Percentiles rank a stretch among this genome's conserved stretches.
Conservation (phyloP, 2,888 invertebrate species). For the Periphyllus acericola region DNA sequence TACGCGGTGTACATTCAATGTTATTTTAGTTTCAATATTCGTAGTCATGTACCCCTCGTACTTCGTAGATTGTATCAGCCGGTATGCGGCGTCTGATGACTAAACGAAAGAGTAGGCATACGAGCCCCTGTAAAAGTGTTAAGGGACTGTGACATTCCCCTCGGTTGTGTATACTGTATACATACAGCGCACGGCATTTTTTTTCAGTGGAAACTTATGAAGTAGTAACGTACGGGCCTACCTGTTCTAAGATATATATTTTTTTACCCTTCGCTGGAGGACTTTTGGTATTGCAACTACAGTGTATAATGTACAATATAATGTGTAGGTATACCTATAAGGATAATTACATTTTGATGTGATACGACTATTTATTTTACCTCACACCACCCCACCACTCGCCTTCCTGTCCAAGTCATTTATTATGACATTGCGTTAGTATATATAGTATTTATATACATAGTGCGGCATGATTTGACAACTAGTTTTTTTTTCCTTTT, state of each 20-base stretch:
- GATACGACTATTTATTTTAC: background rate
- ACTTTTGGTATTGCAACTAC: background rate
- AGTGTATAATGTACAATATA: background rate
- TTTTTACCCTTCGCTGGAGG: background rate
- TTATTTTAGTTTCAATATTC: slow-evolving; percentile 24
- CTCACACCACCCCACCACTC: background rate
- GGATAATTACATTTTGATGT: no score
- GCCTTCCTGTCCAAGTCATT: background rate
- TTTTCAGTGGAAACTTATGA: background rate
- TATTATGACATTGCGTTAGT: background rate
- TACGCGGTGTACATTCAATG: background rate
- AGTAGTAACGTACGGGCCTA: background rate
- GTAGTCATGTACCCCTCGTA: background rate
- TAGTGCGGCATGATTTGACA: background rate
- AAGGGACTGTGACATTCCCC: no score
- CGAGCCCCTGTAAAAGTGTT: background rate
- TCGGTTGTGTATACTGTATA: background rate
- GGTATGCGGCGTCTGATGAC: slow-evolving; percentile 24
- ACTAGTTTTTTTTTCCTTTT: background rate
- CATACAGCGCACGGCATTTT: background rate
- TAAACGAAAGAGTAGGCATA: slow-evolving; percentile 15
- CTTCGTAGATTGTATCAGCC: slow-evolving; percentile 10
- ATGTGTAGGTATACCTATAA: no score
- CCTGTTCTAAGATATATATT: background rate
- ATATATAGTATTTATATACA: background rate